Conservation (phyloP, 2,113 vertebrate species). For the Symphodus melops region DNA sequence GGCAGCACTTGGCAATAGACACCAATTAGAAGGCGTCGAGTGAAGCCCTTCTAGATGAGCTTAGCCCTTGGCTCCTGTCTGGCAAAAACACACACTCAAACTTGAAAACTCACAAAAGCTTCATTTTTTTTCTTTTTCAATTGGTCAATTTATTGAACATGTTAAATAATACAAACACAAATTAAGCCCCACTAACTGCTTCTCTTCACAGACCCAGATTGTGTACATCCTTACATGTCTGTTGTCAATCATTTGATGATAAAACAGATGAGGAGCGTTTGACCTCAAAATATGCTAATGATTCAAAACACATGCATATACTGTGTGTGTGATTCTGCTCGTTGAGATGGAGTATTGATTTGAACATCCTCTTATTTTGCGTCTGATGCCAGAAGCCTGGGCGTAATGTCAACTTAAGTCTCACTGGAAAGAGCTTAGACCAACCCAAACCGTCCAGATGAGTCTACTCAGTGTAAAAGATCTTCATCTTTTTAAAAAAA, state of each 20-base stretch:
- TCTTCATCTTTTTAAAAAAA: too few species aligned
- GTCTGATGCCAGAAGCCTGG: slow-evolving; percentile 47
- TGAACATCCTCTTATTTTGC: slow-evolving; percentile 57
- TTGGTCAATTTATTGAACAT: too few species aligned
- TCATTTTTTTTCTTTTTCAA: too few species aligned
- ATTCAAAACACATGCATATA: slow-evolving; percentile 42
- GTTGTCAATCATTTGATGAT: slow-evolving; percentile 34
- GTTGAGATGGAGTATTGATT: slow-evolving; percentile 48
- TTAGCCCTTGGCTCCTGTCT: slow-evolving; percentile 64
- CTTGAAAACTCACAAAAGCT: not conserved
- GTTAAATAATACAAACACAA: too few species aligned
- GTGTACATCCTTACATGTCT: slow-evolving; percentile 10
- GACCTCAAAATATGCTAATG: slow-evolving; percentile 32
- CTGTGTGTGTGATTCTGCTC: slow-evolving; percentile 25
- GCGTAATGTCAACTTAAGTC: slow-evolving; percentile 56
- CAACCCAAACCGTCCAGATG: slow-evolving; percentile 39
- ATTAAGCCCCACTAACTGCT: slow-evolving; percentile 8
- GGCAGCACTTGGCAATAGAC: slow-evolving; percentile 46
- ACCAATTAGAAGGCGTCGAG: slow-evolving; percentile 55
- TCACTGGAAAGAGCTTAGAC: slow-evolving; percentile 35
- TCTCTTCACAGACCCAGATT: not conserved
- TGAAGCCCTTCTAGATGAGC: slow-evolving; percentile 55
- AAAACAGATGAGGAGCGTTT: slow-evolving; percentile 5
- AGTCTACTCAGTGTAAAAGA: slow-evolving; percentile 13
- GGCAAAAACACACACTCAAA: not conserved